These are phyloP conservation scores for Aphidius gifuensis DNA, from an alignment of 1,140 invertebrate species.

Conservation along the genomic window DNA sequence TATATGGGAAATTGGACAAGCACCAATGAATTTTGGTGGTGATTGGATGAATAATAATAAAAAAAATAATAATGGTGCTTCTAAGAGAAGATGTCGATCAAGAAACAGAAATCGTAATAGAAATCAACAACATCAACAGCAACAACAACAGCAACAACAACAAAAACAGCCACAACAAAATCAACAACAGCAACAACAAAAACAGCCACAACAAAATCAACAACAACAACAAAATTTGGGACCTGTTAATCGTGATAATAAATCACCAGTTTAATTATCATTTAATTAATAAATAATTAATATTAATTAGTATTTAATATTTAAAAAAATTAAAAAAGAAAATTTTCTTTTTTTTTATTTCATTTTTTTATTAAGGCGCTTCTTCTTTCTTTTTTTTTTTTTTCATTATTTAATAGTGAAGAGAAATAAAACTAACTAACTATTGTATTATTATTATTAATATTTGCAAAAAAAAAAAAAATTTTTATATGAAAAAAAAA, in stretches of 20 bases:
- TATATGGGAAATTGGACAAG: slow-evolving; percentile 34
- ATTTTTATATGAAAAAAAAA: too few relatives aligned
- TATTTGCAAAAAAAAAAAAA: too few relatives aligned
- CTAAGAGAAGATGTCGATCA: slow-evolving; percentile 35
- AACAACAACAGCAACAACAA: slow-evolving; percentile 39
- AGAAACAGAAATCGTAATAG: slow-evolving; percentile 41
- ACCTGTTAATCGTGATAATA: slow-evolving; percentile 24
- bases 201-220: too few relatives aligned
- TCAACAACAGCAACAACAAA: slow-evolving; percentile 18
- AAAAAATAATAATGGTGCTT: slow-evolving; percentile 36
- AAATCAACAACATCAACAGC: slow-evolving; percentile 27
- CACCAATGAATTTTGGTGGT: slow-evolving; percentile 30
- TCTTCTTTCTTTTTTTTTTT: too few relatives aligned
- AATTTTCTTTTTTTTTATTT: too few relatives aligned
- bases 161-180: too few relatives aligned
- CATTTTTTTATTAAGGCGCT: too few relatives aligned
- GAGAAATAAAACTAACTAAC: too few relatives aligned
- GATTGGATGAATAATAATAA: slow-evolving; percentile 32
- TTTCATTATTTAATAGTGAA: too few relatives aligned
- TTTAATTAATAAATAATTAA: not conserved
- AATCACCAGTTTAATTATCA: slow-evolving; percentile 11
- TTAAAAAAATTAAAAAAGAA: too few relatives aligned
- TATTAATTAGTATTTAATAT: too few relatives aligned
- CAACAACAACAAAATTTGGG: slow-evolving; percentile 23
- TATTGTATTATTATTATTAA: too few relatives aligned